Evolutionary conservation across 2,888 invertebrate genomes (phyloP).

Genomic region (Caenorhabditis uteleia): DNA sequence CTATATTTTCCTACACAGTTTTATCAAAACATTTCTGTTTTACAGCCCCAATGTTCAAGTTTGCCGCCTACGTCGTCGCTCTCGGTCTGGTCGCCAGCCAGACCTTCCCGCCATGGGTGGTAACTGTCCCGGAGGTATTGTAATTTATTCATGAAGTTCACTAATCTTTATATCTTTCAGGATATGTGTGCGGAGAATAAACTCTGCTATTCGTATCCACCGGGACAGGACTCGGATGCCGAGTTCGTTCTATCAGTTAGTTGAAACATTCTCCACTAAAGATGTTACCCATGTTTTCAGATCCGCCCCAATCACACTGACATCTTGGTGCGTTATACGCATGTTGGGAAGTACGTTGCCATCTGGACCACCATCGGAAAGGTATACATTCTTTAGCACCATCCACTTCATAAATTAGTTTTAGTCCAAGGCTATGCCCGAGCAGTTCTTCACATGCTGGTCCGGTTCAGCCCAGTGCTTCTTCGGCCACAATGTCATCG

Average conservation of each 20-base stretch:
- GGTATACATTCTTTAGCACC: too few species aligned
- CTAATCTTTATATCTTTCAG: not conserved
- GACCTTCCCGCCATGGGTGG: too few species aligned
- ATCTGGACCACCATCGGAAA: too few species aligned
- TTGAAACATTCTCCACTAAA: not conserved
- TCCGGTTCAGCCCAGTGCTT: slow-evolving; percentile 1
- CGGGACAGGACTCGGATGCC: not conserved
- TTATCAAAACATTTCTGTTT: too few species aligned
- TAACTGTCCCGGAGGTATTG: too few species aligned
- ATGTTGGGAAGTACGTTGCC: not conserved
- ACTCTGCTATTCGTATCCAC: not conserved
- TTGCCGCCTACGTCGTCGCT: too few species aligned
- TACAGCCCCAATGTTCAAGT: too few species aligned
- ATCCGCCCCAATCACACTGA: not conserved
- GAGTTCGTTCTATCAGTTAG: not conserved
- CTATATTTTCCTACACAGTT: too few species aligned
- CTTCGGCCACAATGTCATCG: not conserved
- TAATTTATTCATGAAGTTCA: too few species aligned
- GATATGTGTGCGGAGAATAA: not conserved
- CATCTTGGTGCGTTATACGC: not conserved
- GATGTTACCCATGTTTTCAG: not conserved
- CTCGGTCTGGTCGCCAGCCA: too few species aligned
- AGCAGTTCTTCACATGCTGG: not conserved
- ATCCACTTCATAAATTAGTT: too few species aligned
- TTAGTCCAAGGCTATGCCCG: too few species aligned